Evolutionary conservation across 1,140 invertebrate genomes (phyloP).

Genomic region (Pogonomyrmex barbatus): DNA sequence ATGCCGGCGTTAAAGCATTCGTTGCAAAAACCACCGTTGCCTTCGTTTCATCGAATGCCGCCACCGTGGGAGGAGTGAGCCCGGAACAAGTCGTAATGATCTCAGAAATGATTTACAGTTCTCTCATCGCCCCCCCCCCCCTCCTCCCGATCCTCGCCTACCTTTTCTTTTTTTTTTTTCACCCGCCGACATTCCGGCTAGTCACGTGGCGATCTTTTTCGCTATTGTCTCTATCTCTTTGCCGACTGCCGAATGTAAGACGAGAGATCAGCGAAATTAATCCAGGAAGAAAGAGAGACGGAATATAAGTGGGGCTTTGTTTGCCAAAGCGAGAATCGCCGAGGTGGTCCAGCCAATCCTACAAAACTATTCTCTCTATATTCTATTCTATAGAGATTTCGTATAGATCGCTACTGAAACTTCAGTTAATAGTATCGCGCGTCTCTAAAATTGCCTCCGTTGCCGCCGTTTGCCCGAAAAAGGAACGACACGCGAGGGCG

Average conservation of each 20-base stretch:
- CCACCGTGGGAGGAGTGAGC: constrained; percentile 26
- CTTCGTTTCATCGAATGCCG: constrained; percentile 47
- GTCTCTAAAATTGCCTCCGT: not conserved
- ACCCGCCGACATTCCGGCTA: constrained; percentile 31
- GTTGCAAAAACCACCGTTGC: constrained; percentile 66
- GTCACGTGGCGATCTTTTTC: constrained; percentile 53
- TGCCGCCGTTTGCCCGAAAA: not conserved
- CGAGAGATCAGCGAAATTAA: constrained; percentile 1
- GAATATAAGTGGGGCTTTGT: not conserved
- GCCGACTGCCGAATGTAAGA: constrained; percentile 1
- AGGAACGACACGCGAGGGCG: not conserved
- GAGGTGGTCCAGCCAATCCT: constrained; percentile 36
- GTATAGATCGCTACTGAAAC: constrained; percentile 14
- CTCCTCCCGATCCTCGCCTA: not conserved
- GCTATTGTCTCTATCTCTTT: constrained; percentile 63
- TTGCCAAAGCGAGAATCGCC: not conserved
- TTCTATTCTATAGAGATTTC: not conserved
- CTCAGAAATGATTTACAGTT: constrained; percentile 76
- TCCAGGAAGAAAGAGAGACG: not conserved
- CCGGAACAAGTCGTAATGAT: constrained; percentile 66
- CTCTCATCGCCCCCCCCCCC: constrained; percentile 8
- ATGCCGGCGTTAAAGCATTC: constrained; percentile 71
- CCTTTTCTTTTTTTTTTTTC: constrained; percentile 46
- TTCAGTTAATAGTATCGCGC: not conserved
- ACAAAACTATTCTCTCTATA: not conserved